Percentiles rank a stretch among this genome's conserved stretches.
These are phyloP conservation scores for Apis dorsata DNA, from an alignment of 1,140 invertebrate species.

Conservation along the genomic window DNA sequence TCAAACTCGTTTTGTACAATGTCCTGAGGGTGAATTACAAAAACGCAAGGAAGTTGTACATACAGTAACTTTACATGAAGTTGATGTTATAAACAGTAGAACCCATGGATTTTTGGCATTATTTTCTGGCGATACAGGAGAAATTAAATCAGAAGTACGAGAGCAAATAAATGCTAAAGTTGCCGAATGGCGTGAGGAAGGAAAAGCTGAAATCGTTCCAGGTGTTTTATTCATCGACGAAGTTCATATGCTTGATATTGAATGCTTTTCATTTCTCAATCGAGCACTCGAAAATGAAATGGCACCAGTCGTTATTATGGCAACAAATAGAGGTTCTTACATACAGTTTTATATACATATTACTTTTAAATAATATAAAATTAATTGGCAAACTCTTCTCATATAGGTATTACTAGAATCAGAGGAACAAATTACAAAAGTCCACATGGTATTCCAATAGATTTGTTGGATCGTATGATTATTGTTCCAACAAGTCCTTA, in stretches of 20 bases:
- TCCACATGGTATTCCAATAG: constrained; percentile 98
- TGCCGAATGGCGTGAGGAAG: constrained; percentile 99
- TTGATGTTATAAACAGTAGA: constrained; percentile 98
- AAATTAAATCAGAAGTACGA: constrained; percentile 98
- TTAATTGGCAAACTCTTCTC: background rate
- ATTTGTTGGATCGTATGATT: constrained; percentile 96
- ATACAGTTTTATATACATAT: no score
- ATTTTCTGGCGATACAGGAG: constrained; percentile 99
- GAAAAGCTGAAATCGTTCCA: constrained; percentile 98
- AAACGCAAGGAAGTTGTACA: constrained; percentile 99
- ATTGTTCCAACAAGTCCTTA: constrained; percentile 96
- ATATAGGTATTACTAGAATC: constrained; percentile 90
- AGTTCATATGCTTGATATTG: constrained; percentile 98
- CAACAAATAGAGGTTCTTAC: constrained; percentile 93
- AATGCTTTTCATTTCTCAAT: constrained; percentile 99
- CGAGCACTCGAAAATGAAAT: constrained; percentile 97
- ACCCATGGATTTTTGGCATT: constrained; percentile 98
- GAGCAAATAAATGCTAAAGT: constrained; percentile 99
- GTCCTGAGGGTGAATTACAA: constrained; percentile 98
- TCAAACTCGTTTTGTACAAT: constrained; percentile 97
- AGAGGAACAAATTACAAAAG: constrained; percentile 96
- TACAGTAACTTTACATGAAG: constrained; percentile 98
- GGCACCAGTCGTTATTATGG: constrained; percentile 98
- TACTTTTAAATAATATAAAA: background rate
- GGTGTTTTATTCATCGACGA: constrained; percentile 96